Base-by-base conservation (phyloP, 2,888 invertebrate species). In the Venusia cambrica region DNA sequence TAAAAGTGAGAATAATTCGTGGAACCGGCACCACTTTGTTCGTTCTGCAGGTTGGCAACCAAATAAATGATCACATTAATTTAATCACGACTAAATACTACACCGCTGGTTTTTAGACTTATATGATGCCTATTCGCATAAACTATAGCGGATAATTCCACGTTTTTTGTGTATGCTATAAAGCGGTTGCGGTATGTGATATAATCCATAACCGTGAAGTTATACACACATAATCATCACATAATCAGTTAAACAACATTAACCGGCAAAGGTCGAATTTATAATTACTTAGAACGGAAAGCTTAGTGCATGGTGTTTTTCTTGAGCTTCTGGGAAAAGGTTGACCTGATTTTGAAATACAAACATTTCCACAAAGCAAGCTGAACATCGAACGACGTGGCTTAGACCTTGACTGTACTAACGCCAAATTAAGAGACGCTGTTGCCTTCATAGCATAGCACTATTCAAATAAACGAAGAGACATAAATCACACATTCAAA, bases 1-100 rank as follows among this genome's bases (percentile, higher is more conserved):
- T 62, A 56, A 54, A 61, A 60, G 59, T 59, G 62, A 59, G 58
- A 61, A 61, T 52, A 48, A 51, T 45, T 45, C 45, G 47, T 42
- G 45, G 34, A 40, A 31, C 13, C 21, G 34, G 25, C 34, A 30
- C 21, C 34, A 40, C 28, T 50, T 48, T 44, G 52, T 45, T 38
- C 33, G 38, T 51, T 54, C 34, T 40, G 44, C 32, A 22, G 37
- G 32, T 31, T 50, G 42, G 51, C 44, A 29, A 40, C 48, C 38
- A 48, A 55, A 57, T 50, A 45, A 54, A 56, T 53, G 48, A 51
- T 46, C 41, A 45, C 45, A 48, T 54, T 51, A 37, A 33, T 44
- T 52, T 59, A 54, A 54, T 55, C 52, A 49, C 38, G 40, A 45
- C 44, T 48, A 52, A 50, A 51, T 45, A 51, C 48, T 47, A 38